phyloP scores from a whole-genome alignment of 1,140 invertebrate genomes.

The Drosophila ambigua region DNA sequence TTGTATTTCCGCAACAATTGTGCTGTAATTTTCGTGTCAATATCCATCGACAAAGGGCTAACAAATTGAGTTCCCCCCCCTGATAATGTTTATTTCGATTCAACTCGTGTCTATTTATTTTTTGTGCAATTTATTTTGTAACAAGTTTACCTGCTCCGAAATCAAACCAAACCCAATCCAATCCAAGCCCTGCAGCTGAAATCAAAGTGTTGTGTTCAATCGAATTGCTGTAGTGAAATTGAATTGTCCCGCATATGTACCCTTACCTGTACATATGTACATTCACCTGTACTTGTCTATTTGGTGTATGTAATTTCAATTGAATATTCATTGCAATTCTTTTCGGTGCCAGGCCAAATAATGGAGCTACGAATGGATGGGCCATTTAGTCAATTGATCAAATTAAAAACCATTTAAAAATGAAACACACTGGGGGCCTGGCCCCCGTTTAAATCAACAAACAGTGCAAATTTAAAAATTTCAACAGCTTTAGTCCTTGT shows the following conservation, averaged over 20 bases:
- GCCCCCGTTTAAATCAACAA: slow-evolving; percentile 63
- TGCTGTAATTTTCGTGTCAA: slow-evolving; percentile 3
- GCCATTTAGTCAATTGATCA: slow-evolving; percentile 31
- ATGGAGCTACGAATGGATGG: too few relatives aligned
- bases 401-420: slow-evolving; percentile 14
- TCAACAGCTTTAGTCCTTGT: too few relatives aligned
- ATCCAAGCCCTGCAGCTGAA: too few relatives aligned
- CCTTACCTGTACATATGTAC: too few relatives aligned
- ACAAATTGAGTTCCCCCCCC: slow-evolving; percentile 34
- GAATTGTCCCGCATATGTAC: too few relatives aligned
- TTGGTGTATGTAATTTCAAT: slow-evolving; percentile 6
- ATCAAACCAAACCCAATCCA: too few relatives aligned
- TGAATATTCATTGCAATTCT: slow-evolving; percentile 27
- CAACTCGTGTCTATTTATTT: background rate
- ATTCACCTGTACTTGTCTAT: too few relatives aligned
- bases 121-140: slow-evolving; percentile 15
- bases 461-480: slow-evolving; percentile 46
- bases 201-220: too few relatives aligned
- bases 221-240: too few relatives aligned
- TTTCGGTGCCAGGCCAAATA: background rate
- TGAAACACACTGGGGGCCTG: background rate
- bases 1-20: slow-evolving; percentile 29
- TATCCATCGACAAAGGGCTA: background rate
- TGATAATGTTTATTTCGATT: background rate
- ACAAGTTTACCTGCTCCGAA: too few relatives aligned